Conservation (phyloP, 30 jellyfish, hydroid and myxozoan species). For the Turritopsis dohrnii region DNA sequence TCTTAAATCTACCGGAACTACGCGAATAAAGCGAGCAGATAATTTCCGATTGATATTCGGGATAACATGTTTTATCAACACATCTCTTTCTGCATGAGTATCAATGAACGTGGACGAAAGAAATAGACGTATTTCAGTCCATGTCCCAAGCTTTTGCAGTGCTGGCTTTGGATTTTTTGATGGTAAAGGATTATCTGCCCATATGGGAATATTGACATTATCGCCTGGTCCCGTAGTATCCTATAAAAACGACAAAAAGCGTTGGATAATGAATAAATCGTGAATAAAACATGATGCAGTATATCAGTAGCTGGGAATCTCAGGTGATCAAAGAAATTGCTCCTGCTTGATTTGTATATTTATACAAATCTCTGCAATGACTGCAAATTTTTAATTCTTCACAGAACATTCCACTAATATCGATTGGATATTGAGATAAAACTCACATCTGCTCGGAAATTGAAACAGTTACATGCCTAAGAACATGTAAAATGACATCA, state of each 20-base stretch:
- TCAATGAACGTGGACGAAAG: neutral
- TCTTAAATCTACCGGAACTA: neutral
- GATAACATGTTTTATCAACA: neutral
- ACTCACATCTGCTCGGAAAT: too few relatives aligned
- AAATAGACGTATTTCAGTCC: conserved; percentile 12
- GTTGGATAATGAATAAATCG: too few relatives aligned
- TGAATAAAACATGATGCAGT: too few relatives aligned
- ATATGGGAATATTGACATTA: neutral
- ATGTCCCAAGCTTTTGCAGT: neutral
- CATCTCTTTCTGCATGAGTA: conserved; percentile 13
- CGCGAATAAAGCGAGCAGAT: neutral
- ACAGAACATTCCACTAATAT: too few relatives aligned
- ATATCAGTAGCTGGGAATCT: too few relatives aligned
- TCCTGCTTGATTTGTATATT: too few relatives aligned
- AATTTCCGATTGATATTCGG: conserved; percentile 3
- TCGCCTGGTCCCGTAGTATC: neutral
- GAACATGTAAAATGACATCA: too few relatives aligned
- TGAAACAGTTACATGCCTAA: too few relatives aligned
- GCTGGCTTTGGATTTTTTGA: neutral
- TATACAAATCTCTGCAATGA: too few relatives aligned
- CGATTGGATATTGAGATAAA: too few relatives aligned
- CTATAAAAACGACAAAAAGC: neutral
- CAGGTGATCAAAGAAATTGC: too few relatives aligned
- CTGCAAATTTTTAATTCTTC: too few relatives aligned
- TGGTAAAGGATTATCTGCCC: neutral